Percentiles rank a stretch among this genome's conserved stretches.
phyloP scores from a whole-genome alignment of 2,113 vertebrate species.

The Prunella fulvescens region DNA sequence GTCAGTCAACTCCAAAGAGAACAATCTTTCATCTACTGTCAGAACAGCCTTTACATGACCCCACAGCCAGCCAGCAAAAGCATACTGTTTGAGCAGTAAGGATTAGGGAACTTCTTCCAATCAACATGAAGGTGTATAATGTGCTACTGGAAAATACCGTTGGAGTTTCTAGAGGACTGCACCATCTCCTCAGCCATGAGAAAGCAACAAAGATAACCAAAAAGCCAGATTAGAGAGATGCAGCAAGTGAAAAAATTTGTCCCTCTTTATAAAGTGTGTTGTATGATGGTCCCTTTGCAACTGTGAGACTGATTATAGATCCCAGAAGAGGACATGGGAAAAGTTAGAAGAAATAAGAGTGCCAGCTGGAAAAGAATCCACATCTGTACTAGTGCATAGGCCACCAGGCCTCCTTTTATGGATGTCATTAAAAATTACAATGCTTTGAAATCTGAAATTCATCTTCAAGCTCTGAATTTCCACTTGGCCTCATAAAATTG shows the following conservation, averaged over 20 bases:
- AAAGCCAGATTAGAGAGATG: neutral
- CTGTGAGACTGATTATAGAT: neutral
- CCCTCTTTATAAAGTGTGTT: neutral
- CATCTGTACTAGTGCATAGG: neutral
- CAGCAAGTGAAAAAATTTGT: neutral
- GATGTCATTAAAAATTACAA: neutral
- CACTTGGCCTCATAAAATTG: neutral
- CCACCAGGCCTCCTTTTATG: neutral
- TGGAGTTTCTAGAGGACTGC: neutral
- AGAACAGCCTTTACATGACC: neutral
- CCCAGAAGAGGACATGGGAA: neutral
- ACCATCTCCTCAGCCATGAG: neutral
- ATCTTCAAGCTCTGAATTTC: neutral
- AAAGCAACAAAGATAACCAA: neutral
- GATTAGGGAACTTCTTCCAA: neutral
- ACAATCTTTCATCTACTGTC: neutral
- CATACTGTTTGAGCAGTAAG: neutral
- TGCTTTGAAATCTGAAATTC: neutral
- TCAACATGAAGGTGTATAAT: neutral
- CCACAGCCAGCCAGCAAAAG: neutral
- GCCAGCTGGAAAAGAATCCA: neutral
- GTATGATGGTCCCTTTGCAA: neutral
- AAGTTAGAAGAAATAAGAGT: neutral
- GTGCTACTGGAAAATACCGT: neutral
- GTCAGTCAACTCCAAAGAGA: neutral